These are phyloP conservation scores for Cynaeus angustus DNA, from an alignment of 2,888 invertebrate species.

Conservation along the genomic window DNA sequence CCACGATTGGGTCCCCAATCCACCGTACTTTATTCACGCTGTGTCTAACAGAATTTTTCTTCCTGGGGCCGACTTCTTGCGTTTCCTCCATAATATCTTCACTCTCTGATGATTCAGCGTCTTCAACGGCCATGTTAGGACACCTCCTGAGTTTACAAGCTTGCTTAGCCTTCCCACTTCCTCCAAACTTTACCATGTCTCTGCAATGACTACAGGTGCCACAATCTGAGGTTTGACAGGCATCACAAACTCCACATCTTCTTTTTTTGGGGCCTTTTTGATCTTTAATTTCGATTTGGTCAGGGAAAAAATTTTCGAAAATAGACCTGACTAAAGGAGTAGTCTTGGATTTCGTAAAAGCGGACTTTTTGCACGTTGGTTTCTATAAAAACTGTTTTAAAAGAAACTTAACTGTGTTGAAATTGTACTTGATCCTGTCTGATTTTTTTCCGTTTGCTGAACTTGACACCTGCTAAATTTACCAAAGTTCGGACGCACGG, in stretches of 20 bases:
- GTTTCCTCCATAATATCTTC: constrained; percentile 66
- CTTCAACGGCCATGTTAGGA: constrained; percentile 85
- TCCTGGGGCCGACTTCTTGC: constrained; percentile 54
- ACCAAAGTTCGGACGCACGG: constrained; percentile 85
- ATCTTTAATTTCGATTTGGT: constrained; percentile 76
- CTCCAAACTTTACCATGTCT: constrained; percentile 88
- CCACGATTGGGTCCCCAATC: constrained; percentile 76
- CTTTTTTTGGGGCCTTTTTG: constrained; percentile 78
- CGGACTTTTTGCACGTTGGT: not conserved
- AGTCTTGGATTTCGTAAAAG: constrained; percentile 81
- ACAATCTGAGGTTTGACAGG: constrained; percentile 85
- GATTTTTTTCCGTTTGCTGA: constrained; percentile 76
- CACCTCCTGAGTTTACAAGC: constrained; percentile 72
- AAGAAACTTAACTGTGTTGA: no score
- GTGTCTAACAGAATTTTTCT: constrained; percentile 44
- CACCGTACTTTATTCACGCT: constrained; percentile 74
- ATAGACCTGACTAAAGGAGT: constrained; percentile 84
- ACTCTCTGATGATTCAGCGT: constrained; percentile 78
- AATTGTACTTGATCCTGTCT: constrained; percentile 66
- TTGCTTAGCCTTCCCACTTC: constrained; percentile 77
- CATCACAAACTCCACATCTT: constrained; percentile 86
- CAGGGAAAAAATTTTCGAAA: constrained; percentile 85
- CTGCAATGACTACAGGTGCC: constrained; percentile 82
- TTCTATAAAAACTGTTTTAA: not conserved
- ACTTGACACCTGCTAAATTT: constrained; percentile 84